phyloP scores from a whole-genome alignment of 2,888 invertebrate genomes.

The Pollenia amentaria region DNA sequence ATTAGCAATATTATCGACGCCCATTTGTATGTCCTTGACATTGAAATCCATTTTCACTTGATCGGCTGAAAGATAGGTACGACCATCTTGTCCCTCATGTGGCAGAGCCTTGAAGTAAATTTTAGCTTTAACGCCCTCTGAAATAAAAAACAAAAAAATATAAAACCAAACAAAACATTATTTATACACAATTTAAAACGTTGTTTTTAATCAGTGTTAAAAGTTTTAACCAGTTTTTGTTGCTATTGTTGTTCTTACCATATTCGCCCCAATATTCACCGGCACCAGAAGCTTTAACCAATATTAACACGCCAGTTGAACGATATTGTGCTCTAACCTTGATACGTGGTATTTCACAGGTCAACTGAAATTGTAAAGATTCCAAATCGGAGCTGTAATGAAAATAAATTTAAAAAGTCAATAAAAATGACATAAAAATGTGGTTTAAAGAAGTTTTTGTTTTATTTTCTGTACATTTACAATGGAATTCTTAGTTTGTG shows the following conservation, averaged over 20 bases:
- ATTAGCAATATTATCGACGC: constrained; percentile 93
- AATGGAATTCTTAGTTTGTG: not conserved
- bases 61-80: constrained; percentile 89
- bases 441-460: not conserved
- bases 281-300: constrained; percentile 93
- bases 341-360: constrained; percentile 92
- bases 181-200: not conserved
- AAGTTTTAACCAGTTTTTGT: constrained; percentile 19
- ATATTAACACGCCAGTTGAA: constrained; percentile 91
- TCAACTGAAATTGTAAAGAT: constrained; percentile 92
- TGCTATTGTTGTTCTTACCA: constrained; percentile 85
- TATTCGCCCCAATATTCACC: constrained; percentile 96
- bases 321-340: constrained; percentile 91
- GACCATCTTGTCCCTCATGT: constrained; percentile 86
- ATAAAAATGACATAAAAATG: constrained; percentile 12
- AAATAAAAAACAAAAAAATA: not conserved
- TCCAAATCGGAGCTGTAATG: constrained; percentile 89
- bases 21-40: constrained; percentile 93
- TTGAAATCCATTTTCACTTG: constrained; percentile 94
- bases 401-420: constrained; percentile 11
- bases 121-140: constrained; percentile 93
- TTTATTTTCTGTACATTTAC: not conserved
- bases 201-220: not conserved
- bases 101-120: constrained; percentile 92
- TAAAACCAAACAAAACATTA: not conserved